These are phyloP conservation scores for Thymallus thymallus DNA, from an alignment of 2,113 vertebrate genomes.

Conservation along the genomic window DNA sequence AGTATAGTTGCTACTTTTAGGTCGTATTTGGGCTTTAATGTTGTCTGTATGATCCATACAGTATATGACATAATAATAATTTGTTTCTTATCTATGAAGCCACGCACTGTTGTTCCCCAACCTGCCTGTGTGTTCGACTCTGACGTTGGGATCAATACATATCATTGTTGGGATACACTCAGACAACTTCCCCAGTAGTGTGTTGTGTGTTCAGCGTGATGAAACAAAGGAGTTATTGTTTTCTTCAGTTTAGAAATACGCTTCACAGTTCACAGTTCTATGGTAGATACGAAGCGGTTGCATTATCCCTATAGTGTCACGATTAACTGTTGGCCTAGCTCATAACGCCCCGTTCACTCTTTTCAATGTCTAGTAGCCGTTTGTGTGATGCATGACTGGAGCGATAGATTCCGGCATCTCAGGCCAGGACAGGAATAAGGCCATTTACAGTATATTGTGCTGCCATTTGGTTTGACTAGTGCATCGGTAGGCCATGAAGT, in stretches of 20 bases:
- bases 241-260: not conserved
- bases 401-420: constrained; percentile 45
- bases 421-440: constrained; percentile 55
- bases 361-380: constrained; percentile 25
- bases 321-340: not conserved
- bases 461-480: constrained; percentile 50
- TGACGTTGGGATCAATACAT: too few relatives aligned
- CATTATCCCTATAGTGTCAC: not conserved
- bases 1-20: too few relatives aligned
- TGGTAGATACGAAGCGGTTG: not conserved
- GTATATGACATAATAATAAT: too few relatives aligned
- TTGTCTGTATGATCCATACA: too few relatives aligned
- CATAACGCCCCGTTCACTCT: constrained; percentile 23
- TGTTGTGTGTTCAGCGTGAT: not conserved
- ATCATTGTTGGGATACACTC: too few relatives aligned
- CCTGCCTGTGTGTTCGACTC: constrained; percentile 11
- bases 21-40: too few relatives aligned
- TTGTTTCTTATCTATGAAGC: too few relatives aligned
- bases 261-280: not conserved
- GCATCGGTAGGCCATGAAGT: constrained; percentile 51
- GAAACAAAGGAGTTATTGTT: not conserved
- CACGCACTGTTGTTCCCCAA: not conserved
- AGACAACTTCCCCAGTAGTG: too few relatives aligned
- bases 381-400: constrained; percentile 2
- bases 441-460: constrained; percentile 51